Evolutionary conservation across 2,888 invertebrate genomes (phyloP).

Genomic region (Morpho achilles): DNA sequence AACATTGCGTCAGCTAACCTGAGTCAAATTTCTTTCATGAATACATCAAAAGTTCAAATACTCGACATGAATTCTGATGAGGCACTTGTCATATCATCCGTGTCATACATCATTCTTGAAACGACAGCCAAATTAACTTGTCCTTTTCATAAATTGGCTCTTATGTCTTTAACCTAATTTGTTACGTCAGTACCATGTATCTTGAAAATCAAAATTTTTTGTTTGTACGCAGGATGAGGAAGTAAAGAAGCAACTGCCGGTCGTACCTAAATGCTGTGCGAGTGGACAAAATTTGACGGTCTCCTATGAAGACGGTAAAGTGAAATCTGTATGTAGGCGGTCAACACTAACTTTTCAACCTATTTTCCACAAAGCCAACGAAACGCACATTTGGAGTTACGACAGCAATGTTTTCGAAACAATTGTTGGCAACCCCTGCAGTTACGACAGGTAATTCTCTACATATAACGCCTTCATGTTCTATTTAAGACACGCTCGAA

Average conservation of each 20-base stretch:
- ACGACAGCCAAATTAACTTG: slow-evolving; percentile 62
- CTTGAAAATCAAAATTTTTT: slow-evolving; percentile 14
- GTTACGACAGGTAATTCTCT: slow-evolving; percentile 64
- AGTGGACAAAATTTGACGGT: slow-evolving; percentile 67
- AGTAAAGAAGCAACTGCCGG: slow-evolving; percentile 57
- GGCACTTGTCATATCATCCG: slow-evolving; percentile 41
- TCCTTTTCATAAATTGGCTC: slow-evolving; percentile 52
- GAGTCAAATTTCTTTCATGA: slow-evolving; percentile 50
- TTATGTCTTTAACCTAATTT: slow-evolving; percentile 34
- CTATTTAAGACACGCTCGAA: slow-evolving; percentile 12
- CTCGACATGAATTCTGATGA: slow-evolving; percentile 65
- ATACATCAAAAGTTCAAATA: slow-evolving; percentile 64
- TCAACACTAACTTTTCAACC: slow-evolving; percentile 70
- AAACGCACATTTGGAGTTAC: slow-evolving; percentile 65
- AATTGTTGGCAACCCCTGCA: slow-evolving; percentile 78
- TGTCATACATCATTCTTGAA: slow-evolving; percentile 60
- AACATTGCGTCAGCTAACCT: slow-evolving; percentile 43
- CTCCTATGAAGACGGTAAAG: slow-evolving; percentile 44
- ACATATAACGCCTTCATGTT: slow-evolving; percentile 7
- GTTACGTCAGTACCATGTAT: slow-evolving; percentile 10
- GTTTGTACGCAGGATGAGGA: slow-evolving; percentile 47
- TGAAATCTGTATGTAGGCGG: slow-evolving; percentile 51
- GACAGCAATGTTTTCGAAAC: slow-evolving; percentile 72
- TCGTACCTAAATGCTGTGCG: slow-evolving; percentile 76
- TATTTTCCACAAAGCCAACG: slow-evolving; percentile 72